Conservation (phyloP, 1,140 invertebrate species). For the Camponotus floridanus region DNA sequence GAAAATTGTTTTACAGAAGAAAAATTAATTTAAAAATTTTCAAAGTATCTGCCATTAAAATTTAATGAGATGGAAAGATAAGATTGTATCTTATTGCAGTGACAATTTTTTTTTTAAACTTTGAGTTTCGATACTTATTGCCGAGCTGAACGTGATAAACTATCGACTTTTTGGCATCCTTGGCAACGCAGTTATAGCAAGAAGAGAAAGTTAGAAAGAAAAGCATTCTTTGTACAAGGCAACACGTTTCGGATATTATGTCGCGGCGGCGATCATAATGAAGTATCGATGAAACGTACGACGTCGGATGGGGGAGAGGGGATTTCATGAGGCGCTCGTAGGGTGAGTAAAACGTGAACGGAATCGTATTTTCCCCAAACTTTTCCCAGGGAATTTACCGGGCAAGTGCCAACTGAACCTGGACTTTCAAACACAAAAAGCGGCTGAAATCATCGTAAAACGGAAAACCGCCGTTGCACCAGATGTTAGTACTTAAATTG, state of each 20-base stretch:
- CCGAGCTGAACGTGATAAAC: conserved; percentile 5
- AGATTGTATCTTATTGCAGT: background rate
- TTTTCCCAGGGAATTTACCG: conserved; percentile 73
- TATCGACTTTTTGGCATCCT: conserved; percentile 30
- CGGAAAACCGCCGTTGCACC: conserved; percentile 71
- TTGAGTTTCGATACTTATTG: background rate
- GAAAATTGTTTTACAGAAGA: background rate
- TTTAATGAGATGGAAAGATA: background rate
- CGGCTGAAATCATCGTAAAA: conserved; percentile 66
- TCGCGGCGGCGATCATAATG: conserved; percentile 69
- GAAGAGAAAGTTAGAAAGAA: conserved; percentile 68
- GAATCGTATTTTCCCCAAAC: conserved; percentile 74
- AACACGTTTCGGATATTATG: conserved; percentile 76
- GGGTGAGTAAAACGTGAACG: conserved; percentile 64
- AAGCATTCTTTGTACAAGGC: conserved; percentile 63
- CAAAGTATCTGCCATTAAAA: background rate
- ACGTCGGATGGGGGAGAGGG: conserved; percentile 13
- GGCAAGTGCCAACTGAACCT: conserved; percentile 62
- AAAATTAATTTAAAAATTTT: background rate
- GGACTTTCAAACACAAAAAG: conserved; percentile 71
- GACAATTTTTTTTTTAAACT: conserved; percentile 10
- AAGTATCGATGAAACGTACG: conserved; percentile 75
- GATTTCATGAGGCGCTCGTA: conserved; percentile 42
- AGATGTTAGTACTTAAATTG: conserved; percentile 69
- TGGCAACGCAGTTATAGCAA: conserved; percentile 40